Base-by-base conservation (phyloP, 2,888 invertebrate species). In the Lasioglossum leucozonium region DNA sequence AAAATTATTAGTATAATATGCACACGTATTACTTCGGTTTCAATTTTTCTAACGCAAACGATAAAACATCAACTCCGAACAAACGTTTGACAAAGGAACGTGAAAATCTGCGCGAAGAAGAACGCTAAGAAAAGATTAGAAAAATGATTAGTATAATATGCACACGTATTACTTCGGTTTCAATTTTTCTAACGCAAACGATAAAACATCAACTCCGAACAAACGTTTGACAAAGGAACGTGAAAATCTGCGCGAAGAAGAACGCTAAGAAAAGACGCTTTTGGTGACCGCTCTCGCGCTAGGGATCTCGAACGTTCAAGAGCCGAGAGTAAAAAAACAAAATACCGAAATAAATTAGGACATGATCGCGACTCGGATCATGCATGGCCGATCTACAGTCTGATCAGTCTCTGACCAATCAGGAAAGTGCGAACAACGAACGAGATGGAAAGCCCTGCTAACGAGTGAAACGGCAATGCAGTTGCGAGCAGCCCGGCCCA, bases 391-490 rank as follows among this genome's bases (percentile, higher is more conserved):
- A 90, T 75, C 88, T 88, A 82, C 88, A 87, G 88, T 90, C 91
- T 91, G 90, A 91, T 91, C 86, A 91, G 85, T 89, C 82, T 90
- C 91, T 94, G 92, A 92, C 93, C 92, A 94, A 93, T 94, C 95
- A 96, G 96, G 96, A 93, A 96, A 95, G 92, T 96, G 95, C 95
- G 96, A 96, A 94, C 96, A 96, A 91, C 96, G 96, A 89, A 95
- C 95, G 88, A 96, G 96, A 93, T 96, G 96, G 96, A 94, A 94
- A 94, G 92, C 92, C 93, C 92, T 93, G 92, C 93, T 94, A 93
- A 94, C 94, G 92, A 94, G 93, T 91, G 93, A 94, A 93, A 94
- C 93, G 91, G 94, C 94, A 93, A 94, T 93, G 93, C 93, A 94
- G 94, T 94, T 94, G 92, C 94, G 93, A 93, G 94, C 94, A 94